These are phyloP conservation scores for Muscicapa comitata DNA, from an alignment of 2,797 vertebrate species.

Conservation along the genomic window DNA sequence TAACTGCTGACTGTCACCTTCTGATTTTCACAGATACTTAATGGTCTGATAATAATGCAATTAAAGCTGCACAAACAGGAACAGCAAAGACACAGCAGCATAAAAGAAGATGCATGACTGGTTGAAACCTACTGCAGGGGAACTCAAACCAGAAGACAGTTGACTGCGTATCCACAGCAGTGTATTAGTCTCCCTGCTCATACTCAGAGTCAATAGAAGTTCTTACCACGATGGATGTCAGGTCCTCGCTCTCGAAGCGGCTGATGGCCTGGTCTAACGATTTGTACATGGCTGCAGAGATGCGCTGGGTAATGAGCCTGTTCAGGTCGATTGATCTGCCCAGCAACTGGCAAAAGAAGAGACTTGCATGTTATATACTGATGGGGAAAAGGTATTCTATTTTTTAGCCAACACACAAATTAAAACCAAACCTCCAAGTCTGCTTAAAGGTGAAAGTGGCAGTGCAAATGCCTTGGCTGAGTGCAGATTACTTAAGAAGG, in stretches of 20 bases:
- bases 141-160: background rate
- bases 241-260: constrained; percentile 90
- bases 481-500: background rate
- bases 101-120: background rate
- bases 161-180: background rate
- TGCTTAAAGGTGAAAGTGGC: background rate
- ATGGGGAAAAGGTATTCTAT: background rate
- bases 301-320: constrained; percentile 88
- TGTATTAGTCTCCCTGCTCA: background rate
- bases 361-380: background rate
- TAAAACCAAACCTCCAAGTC: background rate
- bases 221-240: constrained; percentile 90
- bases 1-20: background rate
- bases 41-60: background rate
- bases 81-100: background rate
- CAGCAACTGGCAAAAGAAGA: constrained; percentile 73
- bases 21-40: background rate
- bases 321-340: constrained; percentile 90
- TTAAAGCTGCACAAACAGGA: background rate
- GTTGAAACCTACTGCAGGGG: background rate
- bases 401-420: background rate
- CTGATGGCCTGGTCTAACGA: constrained; percentile 90
- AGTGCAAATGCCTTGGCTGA: rapidly evolving
- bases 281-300: constrained; percentile 91
- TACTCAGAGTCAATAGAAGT: background rate